Evolutionary conservation across 2,797 vertebrate species (phyloP), one percentile per base, ranked within the genome.

Genomic region (Yasuhikotakia modesta): DNA sequence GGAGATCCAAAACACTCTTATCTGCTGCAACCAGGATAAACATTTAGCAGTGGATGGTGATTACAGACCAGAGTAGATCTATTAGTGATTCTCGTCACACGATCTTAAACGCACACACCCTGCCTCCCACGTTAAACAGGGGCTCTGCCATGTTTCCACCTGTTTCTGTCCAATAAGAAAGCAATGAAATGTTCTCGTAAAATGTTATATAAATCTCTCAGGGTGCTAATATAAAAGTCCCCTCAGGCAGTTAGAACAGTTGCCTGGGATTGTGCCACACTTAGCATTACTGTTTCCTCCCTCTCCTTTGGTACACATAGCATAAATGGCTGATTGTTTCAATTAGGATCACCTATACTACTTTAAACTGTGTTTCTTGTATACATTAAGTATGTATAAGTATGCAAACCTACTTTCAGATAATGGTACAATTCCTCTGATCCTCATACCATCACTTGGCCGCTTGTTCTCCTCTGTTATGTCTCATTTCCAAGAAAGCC

Each of bases 191-290:
- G 79, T 39, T 69, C 80, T 84, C 81, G 61, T 86, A 86, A 90
- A 91, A 81, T 68, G 73, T 80, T 80, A 79, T 87, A 84, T 85
- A 85, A 88, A 90, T 88, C 84, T 89, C 79, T 76, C 66, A 32
- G 70, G 80, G 70, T 84, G 81, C 82, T 87, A 83, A 86, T 89
- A 88, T 88, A 84, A 86, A 87, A 83, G 81, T 76, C 78, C 85
- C 88, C 76, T 85, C 64, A 80, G 84, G 87, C 85, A 80, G 71
- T 70, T 83, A 76, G 68, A 84, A 80, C 79, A 79, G 80, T 86
- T 86, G 69, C 83, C 72, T 90, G 84, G 87, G 83, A 87, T 89
- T 89, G 88, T 83, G 73, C 79, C 76, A 82, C 32, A 67, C 73
- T 82, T 82, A 76, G 86, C 71, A 82, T 87, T 83, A 84, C 70